A percentile compares a stretch with the other conserved stretches of the same genome.
phyloP scores from a whole-genome alignment of 2,797 vertebrate species.

The Setipinna tenuifilis region DNA sequence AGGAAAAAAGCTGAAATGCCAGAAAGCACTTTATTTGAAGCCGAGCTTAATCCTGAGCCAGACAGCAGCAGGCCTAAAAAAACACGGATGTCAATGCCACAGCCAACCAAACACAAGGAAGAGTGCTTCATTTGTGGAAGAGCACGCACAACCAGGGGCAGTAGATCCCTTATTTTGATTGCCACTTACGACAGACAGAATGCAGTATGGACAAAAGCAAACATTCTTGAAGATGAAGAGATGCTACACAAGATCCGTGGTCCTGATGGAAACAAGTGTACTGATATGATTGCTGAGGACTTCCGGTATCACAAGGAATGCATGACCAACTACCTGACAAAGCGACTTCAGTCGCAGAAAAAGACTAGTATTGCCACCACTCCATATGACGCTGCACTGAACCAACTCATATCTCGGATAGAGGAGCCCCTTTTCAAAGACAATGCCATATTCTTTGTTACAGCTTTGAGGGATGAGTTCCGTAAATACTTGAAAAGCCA shows the following conservation, averaged over 20 bases:
- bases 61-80: slow-evolving; percentile 25
- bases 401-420: not conserved
- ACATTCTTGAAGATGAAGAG: not conserved
- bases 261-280: not conserved
- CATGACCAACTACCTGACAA: slow-evolving; percentile 1
- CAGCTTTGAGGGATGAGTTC: not conserved
- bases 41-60: too few relatives aligned
- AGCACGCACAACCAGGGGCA: not conserved
- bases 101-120: slow-evolving; percentile 22
- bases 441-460: not conserved
- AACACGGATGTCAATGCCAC: slow-evolving; percentile 13
- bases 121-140: too few relatives aligned
- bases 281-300: not conserved
- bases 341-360: not conserved
- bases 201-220: too few relatives aligned
- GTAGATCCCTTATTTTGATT: not conserved
- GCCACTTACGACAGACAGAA: too few relatives aligned
- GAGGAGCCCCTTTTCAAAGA: not conserved
- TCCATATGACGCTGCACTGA: not conserved
- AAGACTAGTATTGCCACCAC: not conserved
- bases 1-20: slow-evolving; percentile 27
- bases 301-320: not conserved
- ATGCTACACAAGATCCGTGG: not conserved
- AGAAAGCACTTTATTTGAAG: slow-evolving; percentile 5
- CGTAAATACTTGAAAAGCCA: not conserved